Conservation (phyloP, 1,140 invertebrate genomes). For the Drosophila azteca region DNA sequence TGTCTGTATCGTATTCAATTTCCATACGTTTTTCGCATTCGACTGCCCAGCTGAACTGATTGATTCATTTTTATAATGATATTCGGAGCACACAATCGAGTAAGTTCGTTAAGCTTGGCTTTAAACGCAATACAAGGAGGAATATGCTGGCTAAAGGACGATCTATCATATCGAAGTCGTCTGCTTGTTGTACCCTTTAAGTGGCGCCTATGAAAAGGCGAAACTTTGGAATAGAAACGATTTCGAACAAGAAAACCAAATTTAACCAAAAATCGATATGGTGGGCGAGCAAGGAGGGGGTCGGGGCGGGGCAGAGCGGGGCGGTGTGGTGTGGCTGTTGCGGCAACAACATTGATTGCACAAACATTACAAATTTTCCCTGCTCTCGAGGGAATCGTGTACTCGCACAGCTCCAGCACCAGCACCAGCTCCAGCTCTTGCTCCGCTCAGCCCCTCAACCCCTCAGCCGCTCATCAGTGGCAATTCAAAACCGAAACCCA, state of each 20-base stretch:
- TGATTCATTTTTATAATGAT: not conserved
- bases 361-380: slow-evolving; percentile 2
- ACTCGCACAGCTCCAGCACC: not conserved
- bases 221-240: too few relatives aligned
- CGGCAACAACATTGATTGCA: not conserved
- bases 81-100: too few relatives aligned
- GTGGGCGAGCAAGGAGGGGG: too few relatives aligned
- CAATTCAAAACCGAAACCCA: slow-evolving; percentile 17
- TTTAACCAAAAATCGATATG: too few relatives aligned
- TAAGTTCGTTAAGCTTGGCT: not conserved
- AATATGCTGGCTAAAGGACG: not conserved
- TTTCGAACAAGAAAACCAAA: too few relatives aligned
- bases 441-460: not conserved
- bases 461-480: slow-evolving; percentile 1
- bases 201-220: too few relatives aligned
- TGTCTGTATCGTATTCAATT: slow-evolving; percentile 21
- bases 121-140: not conserved
- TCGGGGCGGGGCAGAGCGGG: too few relatives aligned
- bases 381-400: slow-evolving; percentile 14
- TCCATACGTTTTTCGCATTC: slow-evolving; percentile 10
- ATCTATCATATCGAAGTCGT: too few relatives aligned
- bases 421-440: not conserved
- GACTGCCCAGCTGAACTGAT: slow-evolving; percentile 1
- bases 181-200: too few relatives aligned
- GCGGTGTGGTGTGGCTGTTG: too few relatives aligned